Conservation (phyloP, 2,888 invertebrate genomes). For the Scotopteryx bipunctaria region DNA sequence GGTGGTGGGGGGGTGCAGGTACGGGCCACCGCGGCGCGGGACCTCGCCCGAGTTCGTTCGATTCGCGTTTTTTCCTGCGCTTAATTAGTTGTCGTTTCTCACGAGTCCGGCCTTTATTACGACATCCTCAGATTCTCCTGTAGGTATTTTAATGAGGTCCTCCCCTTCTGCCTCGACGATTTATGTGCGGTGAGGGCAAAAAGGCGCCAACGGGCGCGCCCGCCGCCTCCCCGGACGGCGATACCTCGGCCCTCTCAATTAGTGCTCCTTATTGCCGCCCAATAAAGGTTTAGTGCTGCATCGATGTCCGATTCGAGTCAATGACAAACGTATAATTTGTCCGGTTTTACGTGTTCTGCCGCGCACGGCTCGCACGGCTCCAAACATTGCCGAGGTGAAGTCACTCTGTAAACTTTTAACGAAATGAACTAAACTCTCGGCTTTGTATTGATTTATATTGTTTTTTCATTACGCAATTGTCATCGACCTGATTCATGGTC, state of each 20-base stretch:
- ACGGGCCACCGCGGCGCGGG: not conserved
- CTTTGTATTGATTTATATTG: no score
- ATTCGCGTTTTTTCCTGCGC: slow-evolving; percentile 46
- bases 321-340: slow-evolving; percentile 24
- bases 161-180: slow-evolving; percentile 37
- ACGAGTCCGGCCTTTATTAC: slow-evolving; percentile 56
- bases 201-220: slow-evolving; percentile 44
- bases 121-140: slow-evolving; percentile 53
- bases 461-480: no score
- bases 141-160: slow-evolving; percentile 74
- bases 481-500: not conserved
- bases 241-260: slow-evolving; percentile 7
- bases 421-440: no score
- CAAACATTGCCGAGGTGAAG: no score
- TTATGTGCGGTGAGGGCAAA: slow-evolving; percentile 50
- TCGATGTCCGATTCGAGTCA: not conserved
- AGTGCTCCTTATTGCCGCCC: slow-evolving; percentile 15
- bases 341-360: no score
- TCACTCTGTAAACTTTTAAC: no score
- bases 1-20: no score
- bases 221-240: no score
- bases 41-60: slow-evolving; percentile 23
- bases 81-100: slow-evolving; percentile 68
- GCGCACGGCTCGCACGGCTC: no score
- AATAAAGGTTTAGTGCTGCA: not conserved